Evolutionary conservation across 37 sponge, comb jelly and placozoan genomes (phyloP).

Genomic region (Corticium candelabrum): DNA sequence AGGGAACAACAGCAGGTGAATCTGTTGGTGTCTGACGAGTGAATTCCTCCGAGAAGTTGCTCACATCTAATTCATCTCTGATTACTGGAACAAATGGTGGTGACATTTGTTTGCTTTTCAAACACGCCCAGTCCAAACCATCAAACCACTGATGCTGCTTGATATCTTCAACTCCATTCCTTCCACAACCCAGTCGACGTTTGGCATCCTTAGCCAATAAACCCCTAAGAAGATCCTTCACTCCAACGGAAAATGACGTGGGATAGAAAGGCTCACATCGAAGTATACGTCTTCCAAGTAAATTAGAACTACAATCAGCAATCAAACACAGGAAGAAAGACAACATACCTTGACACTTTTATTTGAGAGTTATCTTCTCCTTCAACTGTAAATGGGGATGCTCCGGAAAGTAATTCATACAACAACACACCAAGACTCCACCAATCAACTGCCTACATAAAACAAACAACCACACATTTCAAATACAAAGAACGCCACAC

Average conservation of each 20-base stretch:
- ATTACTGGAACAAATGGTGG: conserved; percentile 78
- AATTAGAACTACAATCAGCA: not conserved
- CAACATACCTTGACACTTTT: conserved; percentile 35
- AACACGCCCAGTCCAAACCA: conserved; percentile 64
- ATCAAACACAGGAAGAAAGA: not conserved
- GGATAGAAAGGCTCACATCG: conserved; percentile 43
- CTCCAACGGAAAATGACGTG: conserved; percentile 17
- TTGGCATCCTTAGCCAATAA: conserved; percentile 68
- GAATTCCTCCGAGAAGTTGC: conserved; percentile 92
- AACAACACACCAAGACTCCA: conserved; percentile 92
- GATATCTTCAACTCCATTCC: conserved; percentile 56
- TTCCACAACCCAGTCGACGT: conserved; percentile 50
- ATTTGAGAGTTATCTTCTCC: conserved; percentile 55
- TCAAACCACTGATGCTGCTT: conserved; percentile 83
- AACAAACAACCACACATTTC: not conserved
- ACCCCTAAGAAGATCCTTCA: conserved; percentile 30
- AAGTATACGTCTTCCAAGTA: conserved; percentile 60
- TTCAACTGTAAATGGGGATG: conserved; percentile 56
- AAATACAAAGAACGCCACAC: conserved; percentile 6
- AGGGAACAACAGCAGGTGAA: conserved; percentile 66
- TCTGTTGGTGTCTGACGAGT: conserved; percentile 66
- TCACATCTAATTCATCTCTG: conserved; percentile 64
- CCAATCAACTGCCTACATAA: conserved; percentile 75
- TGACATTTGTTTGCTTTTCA: conserved; percentile 47
- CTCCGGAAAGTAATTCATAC: conserved; percentile 82